These are phyloP conservation scores for Microctenopoma steveboyesi DNA, from an alignment of 2,797 vertebrate species.

Conservation along the genomic window DNA sequence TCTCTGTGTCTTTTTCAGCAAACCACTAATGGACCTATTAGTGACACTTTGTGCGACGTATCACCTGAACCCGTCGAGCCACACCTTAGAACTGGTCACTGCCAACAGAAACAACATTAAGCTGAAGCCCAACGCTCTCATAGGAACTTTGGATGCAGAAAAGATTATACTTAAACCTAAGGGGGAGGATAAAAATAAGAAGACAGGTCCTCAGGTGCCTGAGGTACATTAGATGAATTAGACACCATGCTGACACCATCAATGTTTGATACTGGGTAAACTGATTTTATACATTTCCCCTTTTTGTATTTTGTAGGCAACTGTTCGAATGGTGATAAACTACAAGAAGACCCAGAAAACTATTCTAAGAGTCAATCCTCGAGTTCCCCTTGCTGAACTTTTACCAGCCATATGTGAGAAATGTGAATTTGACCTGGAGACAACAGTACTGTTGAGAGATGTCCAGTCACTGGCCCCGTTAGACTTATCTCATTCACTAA, in stretches of 20 bases:
- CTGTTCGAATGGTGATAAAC: constrained; percentile 95
- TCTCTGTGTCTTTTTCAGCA: constrained; percentile 80
- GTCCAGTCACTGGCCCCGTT: constrained; percentile 87
- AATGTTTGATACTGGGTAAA: neutral
- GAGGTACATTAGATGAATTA: constrained; percentile 82
- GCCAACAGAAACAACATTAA: constrained; percentile 89
- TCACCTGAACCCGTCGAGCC: constrained; percentile 93
- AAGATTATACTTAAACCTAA: constrained; percentile 93
- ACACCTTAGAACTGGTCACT: constrained; percentile 92
- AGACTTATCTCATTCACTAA: constrained; percentile 90
- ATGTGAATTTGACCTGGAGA: constrained; percentile 92
- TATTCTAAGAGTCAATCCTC: constrained; percentile 91
- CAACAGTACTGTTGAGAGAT: constrained; percentile 88
- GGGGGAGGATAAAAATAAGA: constrained; percentile 90
- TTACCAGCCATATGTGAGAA: constrained; percentile 91
- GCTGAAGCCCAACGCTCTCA: constrained; percentile 93
- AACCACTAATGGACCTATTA: constrained; percentile 95
- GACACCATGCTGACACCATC: neutral
- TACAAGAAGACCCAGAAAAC: constrained; percentile 97
- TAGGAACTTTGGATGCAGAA: constrained; percentile 92
- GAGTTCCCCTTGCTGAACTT: constrained; percentile 86
- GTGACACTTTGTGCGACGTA: constrained; percentile 94
- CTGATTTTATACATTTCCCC: neutral
- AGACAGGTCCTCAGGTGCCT: constrained; percentile 88
- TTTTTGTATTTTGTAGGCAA: constrained; percentile 85